Conservation (phyloP, 23 tunicate genomes). For the Corella eumyota region DNA sequence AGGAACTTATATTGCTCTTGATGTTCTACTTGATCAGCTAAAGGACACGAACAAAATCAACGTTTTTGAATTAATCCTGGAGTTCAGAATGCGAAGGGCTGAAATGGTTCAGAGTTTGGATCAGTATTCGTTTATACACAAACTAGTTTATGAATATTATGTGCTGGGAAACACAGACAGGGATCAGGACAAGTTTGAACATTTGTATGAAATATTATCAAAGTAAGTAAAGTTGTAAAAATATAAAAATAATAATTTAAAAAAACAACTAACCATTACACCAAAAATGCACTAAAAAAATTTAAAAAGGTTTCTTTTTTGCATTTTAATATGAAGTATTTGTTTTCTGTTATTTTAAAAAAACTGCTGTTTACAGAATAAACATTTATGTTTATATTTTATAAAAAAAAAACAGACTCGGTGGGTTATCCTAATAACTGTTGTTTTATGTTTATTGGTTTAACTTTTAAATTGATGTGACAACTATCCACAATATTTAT, state of each 20-base stretch:
- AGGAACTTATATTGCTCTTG: constrained; percentile 83
- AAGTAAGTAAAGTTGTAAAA: constrained; percentile 17
- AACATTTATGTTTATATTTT: too few species aligned
- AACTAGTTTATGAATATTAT: constrained; percentile 44
- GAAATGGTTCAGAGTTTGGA: constrained; percentile 97
- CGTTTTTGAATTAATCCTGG: constrained; percentile 24
- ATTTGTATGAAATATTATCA: constrained; percentile 11
- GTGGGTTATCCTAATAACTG: too few species aligned
- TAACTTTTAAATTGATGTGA: too few species aligned
- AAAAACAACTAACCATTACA: too few species aligned
- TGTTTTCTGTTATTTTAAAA: too few species aligned
- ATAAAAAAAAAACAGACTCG: too few species aligned
- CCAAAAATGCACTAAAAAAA: too few species aligned
- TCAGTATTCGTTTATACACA: constrained; percentile 76
- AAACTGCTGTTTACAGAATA: too few species aligned
- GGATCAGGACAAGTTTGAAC: constrained; percentile 21
- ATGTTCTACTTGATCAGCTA: constrained; percentile 33
- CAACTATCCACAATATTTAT: too few species aligned
- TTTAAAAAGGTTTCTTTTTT: too few species aligned
- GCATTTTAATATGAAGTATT: too few species aligned
- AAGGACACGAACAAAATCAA: constrained; percentile 17
- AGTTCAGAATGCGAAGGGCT: constrained; percentile 51
- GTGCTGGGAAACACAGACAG: constrained; percentile 54
- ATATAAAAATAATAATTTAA: neutral
- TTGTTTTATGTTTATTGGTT: too few species aligned